Base-by-base conservation (phyloP, 2,888 invertebrate genomes). In the Sphaerophoria taeniata region DNA sequence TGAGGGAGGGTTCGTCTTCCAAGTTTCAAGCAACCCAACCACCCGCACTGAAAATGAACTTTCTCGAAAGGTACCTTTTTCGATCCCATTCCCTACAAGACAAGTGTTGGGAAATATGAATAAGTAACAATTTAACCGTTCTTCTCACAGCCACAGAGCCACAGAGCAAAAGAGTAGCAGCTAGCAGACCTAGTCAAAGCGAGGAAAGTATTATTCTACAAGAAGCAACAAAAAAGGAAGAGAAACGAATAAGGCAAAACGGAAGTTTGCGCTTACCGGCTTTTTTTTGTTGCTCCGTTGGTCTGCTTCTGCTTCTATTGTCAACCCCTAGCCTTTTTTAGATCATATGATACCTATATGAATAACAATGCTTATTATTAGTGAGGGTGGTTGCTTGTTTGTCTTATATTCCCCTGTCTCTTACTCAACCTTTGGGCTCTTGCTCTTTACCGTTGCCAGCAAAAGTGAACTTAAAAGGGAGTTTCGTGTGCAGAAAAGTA, bases 211-310 rank as follows among this genome's bases (percentile, higher is more conserved):
- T 85, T 85, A 63, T 80, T 79, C 80, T 85, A 76, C 72, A 70
- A 76, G 55, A 61, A 53, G 67, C 84, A 85, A 83, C 82, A 82
- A 82, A 77, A 24, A 43, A n/a, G 45, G n/a, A 55, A 56, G 47
- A 58, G 14, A 67, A 47, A 75, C 53, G 36, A 63, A 63, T 49
- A 45, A 79, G 65, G 56, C 53, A 72, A 80, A 81, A 53, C 80
- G 85, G 85, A 85, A 85, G 76, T 76, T 85, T 73, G 76, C 80
- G 80, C 76, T 85, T 85, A 85, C 85, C 85, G 81, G 85, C 80
- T 73, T 80, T 80, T 85, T 75, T 75, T 79, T 77, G 56, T 51
- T 58, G 36, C n/a, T 39, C 5, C 39, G 39, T 39, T 12, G 34
- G 51, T 39, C 45, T 65, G 55, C 51, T 72, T 39, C 45, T 65